These are phyloP conservation scores for Hesperophylax magnus DNA, from an alignment of 1,140 invertebrate species.

Conservation along the genomic window DNA sequence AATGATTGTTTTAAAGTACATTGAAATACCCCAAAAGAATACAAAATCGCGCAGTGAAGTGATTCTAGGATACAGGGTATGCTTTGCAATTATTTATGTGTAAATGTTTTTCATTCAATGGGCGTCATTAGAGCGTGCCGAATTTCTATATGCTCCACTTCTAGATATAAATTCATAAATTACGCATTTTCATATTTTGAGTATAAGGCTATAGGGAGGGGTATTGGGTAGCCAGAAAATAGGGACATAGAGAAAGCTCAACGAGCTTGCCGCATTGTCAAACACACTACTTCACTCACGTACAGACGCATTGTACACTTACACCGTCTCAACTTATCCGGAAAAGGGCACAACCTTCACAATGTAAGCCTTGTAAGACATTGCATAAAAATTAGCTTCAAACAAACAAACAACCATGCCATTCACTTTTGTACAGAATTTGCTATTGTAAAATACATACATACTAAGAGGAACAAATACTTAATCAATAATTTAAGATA, in stretches of 20 bases:
- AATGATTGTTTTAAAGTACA: constrained; percentile 56
- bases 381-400: constrained; percentile 27
- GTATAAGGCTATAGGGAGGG: constrained; percentile 51
- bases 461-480: constrained; percentile 40
- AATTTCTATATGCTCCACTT: constrained; percentile 54
- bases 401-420: constrained; percentile 33
- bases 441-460: constrained; percentile 38
- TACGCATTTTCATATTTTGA: constrained; percentile 56
- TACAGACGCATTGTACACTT: neutral
- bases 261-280: constrained; percentile 29
- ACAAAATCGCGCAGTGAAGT: constrained; percentile 74
- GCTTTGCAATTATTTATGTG: constrained; percentile 80
- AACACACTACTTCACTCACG: neutral
- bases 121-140: constrained; percentile 59
- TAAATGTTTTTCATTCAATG: constrained; percentile 74
- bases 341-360: constrained; percentile 51
- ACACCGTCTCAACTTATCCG: constrained; percentile 40
- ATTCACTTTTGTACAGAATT: constrained; percentile 51
- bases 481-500: constrained; percentile 37
- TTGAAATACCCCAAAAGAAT: constrained; percentile 58
- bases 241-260: constrained; percentile 42
- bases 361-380: constrained; percentile 42
- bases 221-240: constrained; percentile 45
- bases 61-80: constrained; percentile 81
- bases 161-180: constrained; percentile 57